phyloP scores from a whole-genome alignment of 2,113 vertebrate species.

The Gasterosteus aculeatus region DNA sequence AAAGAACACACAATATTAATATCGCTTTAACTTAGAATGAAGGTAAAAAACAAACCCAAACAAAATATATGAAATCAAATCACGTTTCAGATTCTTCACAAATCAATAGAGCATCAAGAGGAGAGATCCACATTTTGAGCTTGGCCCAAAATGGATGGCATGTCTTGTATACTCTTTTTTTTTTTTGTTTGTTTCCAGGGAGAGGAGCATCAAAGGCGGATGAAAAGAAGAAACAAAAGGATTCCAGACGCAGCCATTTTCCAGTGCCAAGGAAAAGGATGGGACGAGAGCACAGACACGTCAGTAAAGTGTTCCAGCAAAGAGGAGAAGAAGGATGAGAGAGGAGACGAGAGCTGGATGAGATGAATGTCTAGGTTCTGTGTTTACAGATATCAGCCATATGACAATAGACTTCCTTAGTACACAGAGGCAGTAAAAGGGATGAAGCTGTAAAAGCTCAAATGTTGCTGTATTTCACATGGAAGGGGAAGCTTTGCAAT shows the following conservation, averaged over 20 bases:
- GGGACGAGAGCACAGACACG: slow-evolving; percentile 52
- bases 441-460: slow-evolving; percentile 34
- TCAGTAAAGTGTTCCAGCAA: slow-evolving; percentile 52
- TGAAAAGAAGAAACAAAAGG: slow-evolving; percentile 8
- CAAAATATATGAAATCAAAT: slow-evolving; percentile 50
- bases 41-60: slow-evolving; percentile 16
- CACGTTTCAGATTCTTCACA: slow-evolving; percentile 35
- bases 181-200: slow-evolving; percentile 35
- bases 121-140: slow-evolving; percentile 43
- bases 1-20: not conserved
- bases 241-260: slow-evolving; percentile 50
- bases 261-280: slow-evolving; percentile 52
- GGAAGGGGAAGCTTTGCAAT: not conserved
- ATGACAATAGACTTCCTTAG: slow-evolving; percentile 52
- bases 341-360: slow-evolving; percentile 39
- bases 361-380: slow-evolving; percentile 65
- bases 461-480: slow-evolving; percentile 20
- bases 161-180: slow-evolving; percentile 38
- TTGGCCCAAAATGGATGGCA: slow-evolving; percentile 43
- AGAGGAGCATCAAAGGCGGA: slow-evolving; percentile 59
- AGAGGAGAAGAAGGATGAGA: slow-evolving; percentile 43
- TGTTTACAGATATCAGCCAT: slow-evolving; percentile 60
- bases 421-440: slow-evolving; percentile 46
- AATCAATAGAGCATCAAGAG: slow-evolving; percentile 55
- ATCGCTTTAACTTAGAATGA: not conserved